These are phyloP conservation scores for Mactromeris polynyma DNA, from an alignment of 2,888 invertebrate species.

Conservation along the genomic window DNA sequence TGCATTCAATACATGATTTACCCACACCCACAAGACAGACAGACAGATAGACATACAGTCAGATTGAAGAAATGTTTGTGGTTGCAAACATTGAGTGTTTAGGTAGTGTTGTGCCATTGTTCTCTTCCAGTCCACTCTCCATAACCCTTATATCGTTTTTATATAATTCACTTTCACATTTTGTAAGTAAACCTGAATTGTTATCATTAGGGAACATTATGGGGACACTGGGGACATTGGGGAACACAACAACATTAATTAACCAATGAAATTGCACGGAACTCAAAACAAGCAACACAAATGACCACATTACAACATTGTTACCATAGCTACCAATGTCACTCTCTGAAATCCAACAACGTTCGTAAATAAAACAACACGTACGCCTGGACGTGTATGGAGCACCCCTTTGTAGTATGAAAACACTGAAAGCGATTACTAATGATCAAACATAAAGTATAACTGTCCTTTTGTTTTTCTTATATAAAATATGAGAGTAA, in stretches of 20 bases:
- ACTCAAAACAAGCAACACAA: conserved; percentile 14
- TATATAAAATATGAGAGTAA: too few relatives aligned
- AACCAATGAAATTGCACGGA: neutral
- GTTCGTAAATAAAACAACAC: neutral
- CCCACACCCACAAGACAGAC: conserved; percentile 4
- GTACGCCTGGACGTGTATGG: neutral
- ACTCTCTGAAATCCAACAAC: conserved; percentile 8
- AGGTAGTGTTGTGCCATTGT: neutral
- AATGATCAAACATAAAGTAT: too few relatives aligned
- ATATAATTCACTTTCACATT: neutral
- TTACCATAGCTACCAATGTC: neutral
- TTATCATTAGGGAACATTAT: neutral
- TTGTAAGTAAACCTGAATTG: neutral
- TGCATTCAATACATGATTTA: conserved; percentile 3
- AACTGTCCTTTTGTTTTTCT: too few relatives aligned
- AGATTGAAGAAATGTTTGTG: neutral
- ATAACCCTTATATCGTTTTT: neutral
- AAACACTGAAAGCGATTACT: too few relatives aligned
- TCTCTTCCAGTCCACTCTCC: conserved; percentile 2
- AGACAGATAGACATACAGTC: neutral
- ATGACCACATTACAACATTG: neutral
- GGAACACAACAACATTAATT: neutral
- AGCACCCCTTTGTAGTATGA: too few relatives aligned
- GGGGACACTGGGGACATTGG: neutral
- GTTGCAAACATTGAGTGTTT: neutral